These are phyloP conservation scores for Ciconia nigra DNA, from an alignment of 2,797 vertebrate genomes.

Conservation along the genomic window DNA sequence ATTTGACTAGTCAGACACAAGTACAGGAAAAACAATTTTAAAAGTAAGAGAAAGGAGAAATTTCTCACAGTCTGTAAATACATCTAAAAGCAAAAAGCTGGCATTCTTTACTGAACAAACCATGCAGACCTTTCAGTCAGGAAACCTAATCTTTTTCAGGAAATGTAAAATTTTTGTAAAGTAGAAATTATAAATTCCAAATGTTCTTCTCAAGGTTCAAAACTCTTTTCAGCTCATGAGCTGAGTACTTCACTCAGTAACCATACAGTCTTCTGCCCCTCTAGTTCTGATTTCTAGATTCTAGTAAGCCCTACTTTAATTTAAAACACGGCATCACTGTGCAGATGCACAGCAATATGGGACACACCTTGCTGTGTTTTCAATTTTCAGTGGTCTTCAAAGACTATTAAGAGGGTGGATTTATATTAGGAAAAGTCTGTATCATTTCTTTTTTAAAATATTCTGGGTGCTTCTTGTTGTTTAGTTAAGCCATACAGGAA, in stretches of 20 bases:
- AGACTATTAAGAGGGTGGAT: background rate
- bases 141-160: background rate
- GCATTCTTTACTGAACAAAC: background rate
- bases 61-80: background rate
- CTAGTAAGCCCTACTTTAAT: background rate
- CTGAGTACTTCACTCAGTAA: background rate
- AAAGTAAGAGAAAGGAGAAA: background rate
- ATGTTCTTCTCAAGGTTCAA: background rate
- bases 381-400: background rate
- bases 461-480: background rate
- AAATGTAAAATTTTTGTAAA: background rate
- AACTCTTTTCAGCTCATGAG: background rate
- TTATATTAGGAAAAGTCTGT: background rate
- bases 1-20: background rate
- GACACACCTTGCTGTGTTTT: background rate
- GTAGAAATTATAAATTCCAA: background rate
- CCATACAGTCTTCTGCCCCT: background rate
- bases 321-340: background rate
- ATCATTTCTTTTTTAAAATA: background rate
- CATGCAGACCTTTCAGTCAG: background rate
- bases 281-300: background rate
- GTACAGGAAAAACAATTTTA: background rate
- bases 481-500: background rate
- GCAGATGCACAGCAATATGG: background rate
- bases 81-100: background rate